Conservation (phyloP, 2,888 invertebrate genomes). For the Hipparchia semele region DNA sequence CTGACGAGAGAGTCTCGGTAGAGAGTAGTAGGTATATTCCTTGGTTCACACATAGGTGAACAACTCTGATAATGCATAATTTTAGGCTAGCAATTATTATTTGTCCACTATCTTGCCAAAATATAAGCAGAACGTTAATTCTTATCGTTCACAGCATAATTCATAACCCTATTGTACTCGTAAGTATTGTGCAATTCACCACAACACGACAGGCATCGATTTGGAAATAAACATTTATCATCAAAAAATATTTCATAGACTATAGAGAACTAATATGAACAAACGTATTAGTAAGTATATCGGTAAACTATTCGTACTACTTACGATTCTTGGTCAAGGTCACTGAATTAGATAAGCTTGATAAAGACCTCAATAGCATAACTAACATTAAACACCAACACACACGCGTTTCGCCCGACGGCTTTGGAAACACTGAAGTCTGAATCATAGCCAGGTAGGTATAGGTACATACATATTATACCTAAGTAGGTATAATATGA, state of each 20-base stretch:
- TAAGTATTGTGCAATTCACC: background rate
- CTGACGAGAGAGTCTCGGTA: no score
- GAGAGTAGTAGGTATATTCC: no score
- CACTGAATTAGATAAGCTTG: constrained; percentile 47
- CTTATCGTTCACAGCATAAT: no score
- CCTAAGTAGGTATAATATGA: no score
- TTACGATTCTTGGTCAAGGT: constrained; percentile 53
- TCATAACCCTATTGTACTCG: no score
- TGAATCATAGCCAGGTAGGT: background rate
- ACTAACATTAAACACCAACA: constrained; percentile 36
- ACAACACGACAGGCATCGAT: background rate
- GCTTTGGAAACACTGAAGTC: constrained; percentile 35
- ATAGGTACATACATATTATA: no score
- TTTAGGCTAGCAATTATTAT: no score
- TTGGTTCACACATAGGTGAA: no score
- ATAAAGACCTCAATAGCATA: constrained; percentile 59
- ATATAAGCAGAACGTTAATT: no score
- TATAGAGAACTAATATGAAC: background rate
- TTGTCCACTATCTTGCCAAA: no score
- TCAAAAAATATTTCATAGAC: background rate
- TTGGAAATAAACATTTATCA: background rate
- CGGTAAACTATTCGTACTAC: constrained; percentile 41
- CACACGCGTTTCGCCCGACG: constrained; percentile 20
- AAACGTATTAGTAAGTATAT: background rate
- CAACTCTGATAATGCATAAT: no score